Percentiles rank a stretch among this genome's conserved stretches.
Conservation (phyloP, 30 jellyfish, hydroid and myxozoan species). For the Aurelia sp. region DNA sequence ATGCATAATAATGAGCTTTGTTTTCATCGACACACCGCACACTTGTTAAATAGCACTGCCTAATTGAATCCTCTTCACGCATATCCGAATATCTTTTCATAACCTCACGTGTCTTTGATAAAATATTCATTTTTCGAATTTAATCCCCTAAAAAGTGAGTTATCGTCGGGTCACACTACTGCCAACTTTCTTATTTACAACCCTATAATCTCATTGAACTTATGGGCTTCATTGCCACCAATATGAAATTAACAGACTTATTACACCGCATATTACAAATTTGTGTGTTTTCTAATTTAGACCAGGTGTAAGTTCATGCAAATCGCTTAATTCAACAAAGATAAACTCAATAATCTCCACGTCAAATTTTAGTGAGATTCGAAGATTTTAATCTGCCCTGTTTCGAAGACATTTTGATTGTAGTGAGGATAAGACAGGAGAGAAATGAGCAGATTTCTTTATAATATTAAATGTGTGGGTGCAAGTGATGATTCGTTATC, state of each 20-base stretch:
- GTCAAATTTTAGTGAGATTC: slow-evolving; percentile 68
- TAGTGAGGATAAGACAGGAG: background rate
- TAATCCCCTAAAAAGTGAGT: slow-evolving; percentile 68
- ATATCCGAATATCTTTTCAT: slow-evolving; percentile 61
- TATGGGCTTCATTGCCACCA: slow-evolving; percentile 66
- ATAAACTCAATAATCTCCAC: slow-evolving; percentile 62
- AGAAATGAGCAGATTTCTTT: background rate
- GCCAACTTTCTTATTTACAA: slow-evolving; percentile 43
- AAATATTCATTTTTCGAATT: slow-evolving; percentile 48
- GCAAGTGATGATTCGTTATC: background rate
- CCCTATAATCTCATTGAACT: slow-evolving; percentile 56
- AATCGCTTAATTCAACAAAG: slow-evolving; percentile 51
- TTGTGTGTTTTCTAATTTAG: slow-evolving; percentile 47
- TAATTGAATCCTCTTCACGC: slow-evolving; percentile 55
- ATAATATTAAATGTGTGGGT: background rate
- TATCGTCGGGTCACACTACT: slow-evolving; percentile 67
- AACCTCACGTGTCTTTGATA: slow-evolving; percentile 74
- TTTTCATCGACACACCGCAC: slow-evolving; percentile 13
- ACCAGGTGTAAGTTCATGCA: slow-evolving; percentile 49
- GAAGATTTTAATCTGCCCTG: slow-evolving; percentile 51
- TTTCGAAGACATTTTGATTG: background rate
- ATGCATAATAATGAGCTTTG: no score
- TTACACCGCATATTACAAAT: slow-evolving; percentile 57
- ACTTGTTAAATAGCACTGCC: slow-evolving; percentile 23
- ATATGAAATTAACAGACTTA: slow-evolving; percentile 55